phyloP scores from a whole-genome alignment of 2,797 vertebrate genomes.

The Podarcis lilfordi region DNA sequence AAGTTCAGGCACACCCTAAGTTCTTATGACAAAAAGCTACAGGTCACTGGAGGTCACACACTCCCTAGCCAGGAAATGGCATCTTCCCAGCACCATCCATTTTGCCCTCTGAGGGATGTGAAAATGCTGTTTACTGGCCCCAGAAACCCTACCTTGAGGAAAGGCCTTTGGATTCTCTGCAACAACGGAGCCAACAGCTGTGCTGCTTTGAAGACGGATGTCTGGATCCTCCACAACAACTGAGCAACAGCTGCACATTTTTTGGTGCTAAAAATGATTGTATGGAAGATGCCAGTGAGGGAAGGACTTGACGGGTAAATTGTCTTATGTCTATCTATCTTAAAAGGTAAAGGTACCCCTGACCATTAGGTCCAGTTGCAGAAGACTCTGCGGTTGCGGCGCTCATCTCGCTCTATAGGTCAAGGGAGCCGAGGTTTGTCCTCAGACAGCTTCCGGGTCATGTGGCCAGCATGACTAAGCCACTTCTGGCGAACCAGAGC shows the following conservation, averaged over 20 bases:
- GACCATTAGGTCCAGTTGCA: too few species aligned
- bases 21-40: background rate
- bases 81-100: background rate
- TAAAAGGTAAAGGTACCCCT: background rate
- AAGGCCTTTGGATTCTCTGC: background rate
- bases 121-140: background rate
- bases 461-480: too few species aligned
- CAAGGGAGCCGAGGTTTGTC: too few species aligned
- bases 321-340: background rate
- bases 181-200: constrained; percentile 15
- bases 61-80: background rate
- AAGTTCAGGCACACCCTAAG: background rate
- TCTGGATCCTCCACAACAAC: background rate
- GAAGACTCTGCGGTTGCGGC: too few species aligned
- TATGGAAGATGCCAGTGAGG: background rate
- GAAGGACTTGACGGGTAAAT: background rate
- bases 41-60: background rate
- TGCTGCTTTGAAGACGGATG: constrained; percentile 1
- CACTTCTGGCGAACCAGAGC: too few species aligned
- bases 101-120: background rate
- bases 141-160: background rate
- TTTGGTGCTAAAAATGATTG: background rate
- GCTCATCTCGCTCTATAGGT: too few species aligned
- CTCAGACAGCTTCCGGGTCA: too few species aligned
- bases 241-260: constrained; percentile 12